These are phyloP conservation scores for Scaptodrosophila lebanonensis DNA, from an alignment of 1,140 invertebrate genomes.

Conservation along the genomic window DNA sequence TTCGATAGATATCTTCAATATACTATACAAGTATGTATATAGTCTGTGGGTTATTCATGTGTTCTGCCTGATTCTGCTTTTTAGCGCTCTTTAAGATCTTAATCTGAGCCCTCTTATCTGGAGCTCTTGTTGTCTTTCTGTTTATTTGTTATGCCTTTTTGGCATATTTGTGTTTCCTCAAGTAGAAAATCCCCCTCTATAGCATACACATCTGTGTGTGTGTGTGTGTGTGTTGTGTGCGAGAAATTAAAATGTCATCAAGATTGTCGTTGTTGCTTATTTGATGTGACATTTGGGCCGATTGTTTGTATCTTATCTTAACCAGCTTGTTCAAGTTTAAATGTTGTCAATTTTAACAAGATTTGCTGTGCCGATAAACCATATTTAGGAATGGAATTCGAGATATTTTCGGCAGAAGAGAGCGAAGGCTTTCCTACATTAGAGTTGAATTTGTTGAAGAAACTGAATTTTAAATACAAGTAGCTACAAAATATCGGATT, in stretches of 20 bases:
- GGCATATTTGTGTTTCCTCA: constrained; percentile 36
- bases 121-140: constrained; percentile 43
- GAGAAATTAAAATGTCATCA: constrained; percentile 76
- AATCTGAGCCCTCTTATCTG: constrained; percentile 47
- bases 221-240: constrained; percentile 32
- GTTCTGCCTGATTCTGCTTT: constrained; percentile 42
- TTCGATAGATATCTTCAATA: constrained; percentile 46
- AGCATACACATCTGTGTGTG: not conserved
- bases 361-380: constrained; percentile 54
- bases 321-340: constrained; percentile 60
- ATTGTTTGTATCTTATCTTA: constrained; percentile 49
- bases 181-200: constrained; percentile 63
- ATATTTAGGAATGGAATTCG: no score
- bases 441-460: no score
- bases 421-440: no score
- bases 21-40: constrained; percentile 38
- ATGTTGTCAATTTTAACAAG: constrained; percentile 74
- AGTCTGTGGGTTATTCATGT: no score
- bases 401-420: no score
- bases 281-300: constrained; percentile 57
- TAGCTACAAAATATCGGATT: no score
- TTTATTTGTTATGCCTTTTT: constrained; percentile 24
- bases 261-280: constrained; percentile 71
- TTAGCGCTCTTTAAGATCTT: constrained; percentile 72
- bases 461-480: no score